These are phyloP conservation scores for Thera britannica DNA, from an alignment of 2,888 invertebrate genomes.

Conservation along the genomic window DNA sequence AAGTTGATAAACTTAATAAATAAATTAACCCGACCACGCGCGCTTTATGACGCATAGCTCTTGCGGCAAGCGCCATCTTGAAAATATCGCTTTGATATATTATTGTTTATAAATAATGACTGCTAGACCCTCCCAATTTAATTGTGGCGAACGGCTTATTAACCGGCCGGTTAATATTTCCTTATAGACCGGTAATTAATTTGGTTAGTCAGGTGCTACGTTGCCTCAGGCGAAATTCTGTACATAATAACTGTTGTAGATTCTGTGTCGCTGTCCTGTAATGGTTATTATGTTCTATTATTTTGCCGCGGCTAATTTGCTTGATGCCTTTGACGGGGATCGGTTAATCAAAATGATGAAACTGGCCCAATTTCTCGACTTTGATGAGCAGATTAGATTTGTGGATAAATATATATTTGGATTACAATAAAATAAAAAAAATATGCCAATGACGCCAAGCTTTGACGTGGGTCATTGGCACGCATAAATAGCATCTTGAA, in stretches of 20 bases:
- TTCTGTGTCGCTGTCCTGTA: conserved; percentile 25
- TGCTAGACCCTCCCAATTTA: conserved; percentile 80
- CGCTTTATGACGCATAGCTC: conserved; percentile 61
- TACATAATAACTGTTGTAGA: conserved; percentile 4
- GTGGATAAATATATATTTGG: too few species aligned
- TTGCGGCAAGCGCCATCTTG: conserved; percentile 80
- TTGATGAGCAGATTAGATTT: conserved; percentile 13
- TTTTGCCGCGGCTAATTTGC: conserved; percentile 80
- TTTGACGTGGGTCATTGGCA: too few species aligned
- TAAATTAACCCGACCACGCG: conserved; percentile 37
- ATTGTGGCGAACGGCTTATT: conserved; percentile 83
- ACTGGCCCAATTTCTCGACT: conserved; percentile 8
- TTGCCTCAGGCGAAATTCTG: conserved; percentile 33
- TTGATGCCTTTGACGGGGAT: conserved; percentile 74
- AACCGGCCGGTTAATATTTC: conserved; percentile 83
- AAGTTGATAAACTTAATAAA: conserved; percentile 34
- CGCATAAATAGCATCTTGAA: too few species aligned
- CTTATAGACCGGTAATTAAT: conserved; percentile 82
- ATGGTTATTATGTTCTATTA: conserved; percentile 78
- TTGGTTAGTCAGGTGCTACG: conserved; percentile 80
- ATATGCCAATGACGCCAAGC: too few species aligned
- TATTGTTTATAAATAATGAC: conserved; percentile 84
- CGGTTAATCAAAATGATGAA: conserved; percentile 68
- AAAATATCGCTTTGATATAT: conserved; percentile 83
- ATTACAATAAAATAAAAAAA: too few species aligned